Percentiles rank a stretch among this genome's conserved stretches.
Evolutionary conservation across 2,113 vertebrate species (phyloP).

Genomic region (Pangasianodon hypophthalmus): DNA sequence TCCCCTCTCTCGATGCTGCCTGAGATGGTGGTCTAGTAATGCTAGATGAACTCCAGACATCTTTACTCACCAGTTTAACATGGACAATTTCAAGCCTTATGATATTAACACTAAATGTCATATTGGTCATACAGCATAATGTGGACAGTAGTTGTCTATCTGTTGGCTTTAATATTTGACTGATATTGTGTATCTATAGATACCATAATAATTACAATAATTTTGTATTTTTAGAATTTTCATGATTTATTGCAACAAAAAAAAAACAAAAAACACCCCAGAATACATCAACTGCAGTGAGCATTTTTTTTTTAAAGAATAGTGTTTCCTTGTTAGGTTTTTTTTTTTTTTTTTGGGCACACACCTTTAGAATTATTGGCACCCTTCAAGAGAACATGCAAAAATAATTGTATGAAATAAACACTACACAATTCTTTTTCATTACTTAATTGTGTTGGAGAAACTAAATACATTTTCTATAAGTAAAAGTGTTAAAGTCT

Average conservation of each 20-base stretch:
- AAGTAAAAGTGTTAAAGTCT: too few species aligned
- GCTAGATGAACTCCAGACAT: background rate
- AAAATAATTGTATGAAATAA: background rate
- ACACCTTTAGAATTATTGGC: background rate
- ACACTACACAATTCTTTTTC: too few species aligned
- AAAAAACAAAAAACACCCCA: too few species aligned
- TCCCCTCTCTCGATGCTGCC: background rate
- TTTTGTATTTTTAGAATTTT: background rate
- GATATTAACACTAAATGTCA: background rate
- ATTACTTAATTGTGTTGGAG: background rate
- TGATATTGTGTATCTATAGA: background rate
- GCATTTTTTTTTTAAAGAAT: too few species aligned
- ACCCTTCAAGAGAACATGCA: background rate
- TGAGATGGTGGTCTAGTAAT: background rate
- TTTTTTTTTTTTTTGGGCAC: too few species aligned
- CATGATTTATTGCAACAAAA: too few species aligned
- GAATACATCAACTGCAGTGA: too few species aligned
- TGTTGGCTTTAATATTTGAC: background rate
- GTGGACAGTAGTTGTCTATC: background rate
- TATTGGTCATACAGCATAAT: background rate
- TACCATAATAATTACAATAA: background rate
- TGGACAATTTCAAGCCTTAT: background rate
- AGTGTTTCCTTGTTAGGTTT: too few species aligned
- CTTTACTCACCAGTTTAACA: background rate
- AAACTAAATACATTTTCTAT: too few species aligned